Base-by-base conservation (phyloP, 2,888 invertebrate species). In the Nemotelus pantherinus region DNA sequence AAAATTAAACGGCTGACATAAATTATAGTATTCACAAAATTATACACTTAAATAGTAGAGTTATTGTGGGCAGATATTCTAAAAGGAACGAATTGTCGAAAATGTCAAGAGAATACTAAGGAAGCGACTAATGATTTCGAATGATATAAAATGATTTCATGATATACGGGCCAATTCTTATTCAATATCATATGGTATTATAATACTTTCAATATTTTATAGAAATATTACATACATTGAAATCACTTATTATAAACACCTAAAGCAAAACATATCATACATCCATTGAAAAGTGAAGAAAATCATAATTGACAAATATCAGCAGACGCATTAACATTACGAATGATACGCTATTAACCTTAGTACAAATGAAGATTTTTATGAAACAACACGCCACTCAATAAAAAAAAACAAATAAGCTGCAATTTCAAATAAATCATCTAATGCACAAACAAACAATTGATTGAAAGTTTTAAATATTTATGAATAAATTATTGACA, bases 161-260 rank as follows among this genome's bases (percentile, higher is more conserved):
- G 80, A 80, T 76, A 48, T 77, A 79, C 80, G 80, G 80, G 80
- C 80, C 79, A 80, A 79, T 79, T 80, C 76, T 74, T 76, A 77
- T 76, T 76, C 44, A 55, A 68, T 77, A 55, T 43, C 65, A 74
- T 74, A 48, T 77, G 25, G 25, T 25, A 25, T 77, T 48, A 75
- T 70, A 70, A n/a, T 70, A 70, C 25, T 70, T 55, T 70, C 55
- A 39, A 70, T 55, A 70, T 70, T 53, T 77, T 77, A 76, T 77
- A 78, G 41, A 72, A 65, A 65, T 75, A 78, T 70, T 60, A 75
- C 53, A 39, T 74, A 45, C 67, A 67, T 60, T 58, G 45, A 74
- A 60, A 58, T 39, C 63, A 75, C n/a, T 5, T 50, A 58, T 58
- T 50, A 43, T 9, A 64, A 50, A 76, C 76, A 76, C 43, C n/a